phyloP scores from a whole-genome alignment of 2,888 invertebrate genomes.

The Amphimallon solstitiale region DNA sequence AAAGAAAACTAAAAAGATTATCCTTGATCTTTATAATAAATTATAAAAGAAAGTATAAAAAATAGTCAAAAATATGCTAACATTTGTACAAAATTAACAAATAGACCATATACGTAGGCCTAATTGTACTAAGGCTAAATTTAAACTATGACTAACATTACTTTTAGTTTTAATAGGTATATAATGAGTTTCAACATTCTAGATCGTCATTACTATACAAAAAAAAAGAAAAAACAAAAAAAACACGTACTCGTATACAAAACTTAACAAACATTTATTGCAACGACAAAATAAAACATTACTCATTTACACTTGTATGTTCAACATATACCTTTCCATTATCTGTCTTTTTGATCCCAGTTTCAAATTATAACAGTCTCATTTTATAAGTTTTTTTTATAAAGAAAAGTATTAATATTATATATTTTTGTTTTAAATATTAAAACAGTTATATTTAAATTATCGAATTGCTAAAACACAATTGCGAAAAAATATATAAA shows the following conservation, averaged over 20 bases:
- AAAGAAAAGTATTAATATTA: background rate
- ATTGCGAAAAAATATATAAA: constrained; percentile 11
- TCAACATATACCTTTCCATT: background rate
- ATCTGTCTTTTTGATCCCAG: background rate
- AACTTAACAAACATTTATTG: background rate
- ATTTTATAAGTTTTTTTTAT: background rate
- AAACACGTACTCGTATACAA: background rate
- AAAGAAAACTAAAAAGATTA: background rate
- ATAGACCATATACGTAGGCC: constrained; percentile 20
- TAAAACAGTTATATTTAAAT: background rate
- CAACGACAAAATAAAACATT: constrained; percentile 5
- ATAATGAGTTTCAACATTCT: constrained; percentile 15
- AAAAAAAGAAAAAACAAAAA: background rate
- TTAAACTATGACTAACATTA: constrained; percentile 13
- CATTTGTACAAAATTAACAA: constrained; percentile 9
- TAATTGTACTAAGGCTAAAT: constrained; percentile 22
- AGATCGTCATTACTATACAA: constrained; percentile 8
- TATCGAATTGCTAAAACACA: constrained; percentile 39
- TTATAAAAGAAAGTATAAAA: constrained; percentile 10
- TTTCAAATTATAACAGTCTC: too few relatives aligned
- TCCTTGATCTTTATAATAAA: background rate
- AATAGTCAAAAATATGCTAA: constrained; percentile 2
- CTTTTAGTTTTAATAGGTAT: constrained; percentile 9
- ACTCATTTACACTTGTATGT: background rate
- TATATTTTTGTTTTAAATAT: constrained; percentile 15